Base-by-base conservation (phyloP, 2,113 vertebrate genomes). In the Phaethornis superciliosus region DNA sequence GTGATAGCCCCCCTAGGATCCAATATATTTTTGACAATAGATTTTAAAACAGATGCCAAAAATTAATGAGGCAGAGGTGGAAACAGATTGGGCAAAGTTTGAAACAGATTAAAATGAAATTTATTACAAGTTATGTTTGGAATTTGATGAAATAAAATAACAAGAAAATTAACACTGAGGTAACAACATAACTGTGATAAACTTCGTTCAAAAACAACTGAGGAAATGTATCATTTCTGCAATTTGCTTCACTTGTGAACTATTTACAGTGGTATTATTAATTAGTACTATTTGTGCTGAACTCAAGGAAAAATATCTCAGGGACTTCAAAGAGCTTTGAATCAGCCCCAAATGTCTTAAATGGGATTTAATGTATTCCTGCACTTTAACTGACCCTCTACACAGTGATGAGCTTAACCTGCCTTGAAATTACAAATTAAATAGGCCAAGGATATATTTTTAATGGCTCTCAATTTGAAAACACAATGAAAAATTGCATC, bases 21-120 rank as follows among this genome's bases (percentile, higher is more conserved):
- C 21, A 49, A 81, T 49, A 19, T 27, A 24, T 81, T 82, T 87
- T 67, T 91, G 44, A 91, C 62, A 85, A 58, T 52, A 12, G 12
- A 60, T 93, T 91, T 95, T 72, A 87, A 91, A 95, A 69, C 58
- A 84, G 64, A 71, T 56, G 70, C 40, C 54, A 87, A 81, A 89
- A 94, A 58, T 82, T 93, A 91, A 96, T 81, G 85, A 87, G 46
- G 85, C 46, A 81, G 76, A 88, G 90, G 90, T 27, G 18, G 24
- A 93, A 93, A 80, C 76, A 90, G 80, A 88, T 62, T 77, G 55
- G 44, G 27, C 83, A 70, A 90, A 54, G 22, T 65, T 49, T 86
- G 27, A 82, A 85, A 92, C 12, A 74, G 64, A 69, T 91, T 77
- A 33, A 89, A 88, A 22, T 94, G 35, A 88, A 83, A 88, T 18